Evolutionary conservation across 1,140 invertebrate species (phyloP), one percentile per base, ranked within the genome.

Genomic region (Zaprionus tsacasi): DNA sequence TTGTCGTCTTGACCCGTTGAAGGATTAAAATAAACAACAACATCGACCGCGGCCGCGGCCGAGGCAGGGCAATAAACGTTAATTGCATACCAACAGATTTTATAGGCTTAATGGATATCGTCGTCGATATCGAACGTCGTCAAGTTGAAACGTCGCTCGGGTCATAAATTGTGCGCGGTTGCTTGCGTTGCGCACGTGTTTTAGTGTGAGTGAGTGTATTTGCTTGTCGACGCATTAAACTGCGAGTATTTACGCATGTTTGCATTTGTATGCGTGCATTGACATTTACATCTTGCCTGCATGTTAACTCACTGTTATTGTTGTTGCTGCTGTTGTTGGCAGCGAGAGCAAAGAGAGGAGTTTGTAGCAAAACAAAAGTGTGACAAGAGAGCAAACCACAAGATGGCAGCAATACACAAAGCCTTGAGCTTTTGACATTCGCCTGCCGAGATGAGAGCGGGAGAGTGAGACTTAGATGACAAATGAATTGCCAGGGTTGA

Each of bases 91-190:
- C 76, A 82, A 82, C 79, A 77, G 86, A 90, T 90, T 90, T 90
- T 90, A 90, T 90, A 82, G 87, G 82, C 86, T 90, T 90, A 90
- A 90, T 90, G 86, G 82, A 79, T 90, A 89, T 89, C 85, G 81
- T 89, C 81, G 81, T 60, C 81, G 85, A 85, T 89, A 89, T 88
- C 87, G 83, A 80, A 79, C 78, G 87, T 77, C 77, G 77, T 80
- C 80, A 78, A 71, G 83, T 79, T 78, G 67, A 66, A 78, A 81
- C 61, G n/a, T n/a, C n/a, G 60, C 64, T 25, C 54, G 56, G 82
- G 82, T 80, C 83, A 76, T 87, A 87, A 87, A 88, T 87, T 76
- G 70, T 85, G 55, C 77, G 73, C 74, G 74, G 50, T 65, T 73
- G 58, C 45, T 68, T 73, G 58, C 43, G 38, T n/a, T 40, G 65